Percentiles rank a stretch among this genome's conserved stretches.
Evolutionary conservation across 2,113 vertebrate genomes (phyloP).

Genomic region (Pelodiscus sinensis): DNA sequence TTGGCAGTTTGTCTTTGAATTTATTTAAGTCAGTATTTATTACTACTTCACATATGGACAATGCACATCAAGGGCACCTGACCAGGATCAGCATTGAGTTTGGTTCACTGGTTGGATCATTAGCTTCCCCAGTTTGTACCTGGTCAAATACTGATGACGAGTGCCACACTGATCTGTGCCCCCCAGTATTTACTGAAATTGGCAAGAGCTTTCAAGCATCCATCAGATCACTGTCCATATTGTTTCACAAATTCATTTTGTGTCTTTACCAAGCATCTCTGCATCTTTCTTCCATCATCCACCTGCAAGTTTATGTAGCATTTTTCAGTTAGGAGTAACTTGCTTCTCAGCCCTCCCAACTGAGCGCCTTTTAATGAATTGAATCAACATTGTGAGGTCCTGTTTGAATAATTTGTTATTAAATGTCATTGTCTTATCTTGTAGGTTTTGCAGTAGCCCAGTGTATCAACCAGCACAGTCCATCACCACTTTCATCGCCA

Average conservation of each 20-base stretch:
- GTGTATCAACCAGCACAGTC: slow-evolving; percentile 87
- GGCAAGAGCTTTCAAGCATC: background rate
- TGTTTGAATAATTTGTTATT: background rate
- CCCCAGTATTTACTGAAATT: background rate
- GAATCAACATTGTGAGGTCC: background rate
- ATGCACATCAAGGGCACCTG: too few relatives aligned
- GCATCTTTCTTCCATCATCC: background rate
- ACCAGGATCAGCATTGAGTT: too few relatives aligned
- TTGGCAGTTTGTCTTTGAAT: background rate
- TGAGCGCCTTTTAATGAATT: background rate
- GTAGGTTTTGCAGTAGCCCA: slow-evolving; percentile 97
- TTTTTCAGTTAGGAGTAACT: background rate
- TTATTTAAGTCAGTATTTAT: background rate
- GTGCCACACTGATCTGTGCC: too few relatives aligned
- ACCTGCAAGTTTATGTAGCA: background rate
- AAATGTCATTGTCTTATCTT: slow-evolving; percentile 20
- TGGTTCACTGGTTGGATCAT: too few relatives aligned
- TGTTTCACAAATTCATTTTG: background rate
- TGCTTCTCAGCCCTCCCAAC: background rate
- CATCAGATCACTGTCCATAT: background rate
- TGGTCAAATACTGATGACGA: too few relatives aligned
- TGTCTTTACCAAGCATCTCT: background rate
- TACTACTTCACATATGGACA: too few relatives aligned
- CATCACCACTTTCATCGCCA: slow-evolving; percentile 84
- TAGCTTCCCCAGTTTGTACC: too few relatives aligned